phyloP scores from a whole-genome alignment of 1,140 invertebrate genomes.

The Pinna nobilis region DNA sequence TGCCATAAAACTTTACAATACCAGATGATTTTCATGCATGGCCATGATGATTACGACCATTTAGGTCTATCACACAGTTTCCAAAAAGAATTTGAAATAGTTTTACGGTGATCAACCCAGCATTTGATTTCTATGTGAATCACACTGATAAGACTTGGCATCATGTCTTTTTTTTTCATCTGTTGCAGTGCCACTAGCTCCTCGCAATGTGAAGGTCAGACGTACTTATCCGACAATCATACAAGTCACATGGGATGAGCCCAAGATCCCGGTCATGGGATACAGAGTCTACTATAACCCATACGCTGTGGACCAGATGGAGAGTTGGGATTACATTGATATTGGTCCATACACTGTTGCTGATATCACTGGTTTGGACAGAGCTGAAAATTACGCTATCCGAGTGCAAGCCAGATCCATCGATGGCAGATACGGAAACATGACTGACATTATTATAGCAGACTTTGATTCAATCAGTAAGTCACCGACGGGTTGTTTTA shows the following conservation, averaged over 20 bases:
- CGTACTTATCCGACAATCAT: slow-evolving; percentile 84
- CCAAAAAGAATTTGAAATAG: no score
- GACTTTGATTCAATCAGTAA: slow-evolving; percentile 52
- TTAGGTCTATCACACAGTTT: no score
- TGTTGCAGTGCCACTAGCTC: slow-evolving; percentile 82
- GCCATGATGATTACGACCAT: no score
- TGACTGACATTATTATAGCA: slow-evolving; percentile 59
- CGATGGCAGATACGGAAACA: slow-evolving; percentile 67
- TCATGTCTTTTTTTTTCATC: no score
- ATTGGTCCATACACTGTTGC: slow-evolving; percentile 68
- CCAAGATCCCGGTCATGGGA: slow-evolving; percentile 81
- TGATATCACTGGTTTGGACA: slow-evolving; percentile 92
- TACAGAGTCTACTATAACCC: slow-evolving; percentile 80
- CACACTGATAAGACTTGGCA: no score
- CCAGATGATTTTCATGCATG: no score
- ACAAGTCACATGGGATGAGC: slow-evolving; percentile 96
- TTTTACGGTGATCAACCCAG: no score
- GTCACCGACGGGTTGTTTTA: no score
- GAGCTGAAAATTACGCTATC: slow-evolving; percentile 93
- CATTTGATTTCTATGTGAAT: no score
- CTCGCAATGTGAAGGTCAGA: slow-evolving; percentile 87
- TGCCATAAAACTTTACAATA: no score
- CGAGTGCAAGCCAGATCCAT: slow-evolving; percentile 79
- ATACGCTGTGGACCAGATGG: slow-evolving; percentile 56
- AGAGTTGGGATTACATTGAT: slow-evolving; percentile 66